Percentiles rank a stretch among this genome's conserved stretches.
These are phyloP conservation scores for Pipistrellus pygmaeus DNA, from an alignment of 2,797 vertebrate species.

Conservation along the genomic window DNA sequence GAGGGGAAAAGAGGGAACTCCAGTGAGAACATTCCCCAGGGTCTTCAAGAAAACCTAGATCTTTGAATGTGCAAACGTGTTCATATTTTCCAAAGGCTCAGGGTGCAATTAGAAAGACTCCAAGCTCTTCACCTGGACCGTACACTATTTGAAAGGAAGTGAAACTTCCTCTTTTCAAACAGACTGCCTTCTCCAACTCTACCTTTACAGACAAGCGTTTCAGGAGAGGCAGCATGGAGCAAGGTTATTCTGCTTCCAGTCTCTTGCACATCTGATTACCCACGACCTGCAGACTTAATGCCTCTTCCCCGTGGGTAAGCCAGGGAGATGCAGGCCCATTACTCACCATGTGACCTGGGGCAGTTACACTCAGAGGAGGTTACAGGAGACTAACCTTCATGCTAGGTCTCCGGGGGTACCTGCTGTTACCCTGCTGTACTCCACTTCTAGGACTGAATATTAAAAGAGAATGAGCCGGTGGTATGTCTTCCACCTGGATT, in stretches of 20 bases:
- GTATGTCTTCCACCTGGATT: constrained; percentile 42
- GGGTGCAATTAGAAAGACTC: not conserved
- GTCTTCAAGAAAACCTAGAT: not conserved
- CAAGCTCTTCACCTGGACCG: not conserved
- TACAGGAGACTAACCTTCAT: not conserved
- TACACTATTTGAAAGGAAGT: constrained; percentile 12
- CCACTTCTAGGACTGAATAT: not conserved
- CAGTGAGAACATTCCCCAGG: not conserved
- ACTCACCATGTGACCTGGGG: not conserved
- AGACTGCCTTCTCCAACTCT: not conserved
- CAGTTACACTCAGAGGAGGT: not conserved
- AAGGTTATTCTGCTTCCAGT: accelerated
- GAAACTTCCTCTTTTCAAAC: constrained; percentile 35
- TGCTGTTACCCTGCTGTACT: not conserved
- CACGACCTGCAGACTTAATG: too few species aligned
- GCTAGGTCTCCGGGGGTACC: not conserved
- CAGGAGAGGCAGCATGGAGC: not conserved
- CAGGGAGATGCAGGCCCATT: not conserved
- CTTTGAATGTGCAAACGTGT: constrained; percentile 33
- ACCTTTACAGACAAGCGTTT: not conserved
- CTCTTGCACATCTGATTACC: not conserved
- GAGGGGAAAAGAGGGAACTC: not conserved
- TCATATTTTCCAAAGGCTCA: not conserved
- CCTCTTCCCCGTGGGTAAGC: not conserved
- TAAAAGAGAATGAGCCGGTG: not conserved